Evolutionary conservation across 2,888 invertebrate species (phyloP).

Genomic region (Acrobasis consociella): DNA sequence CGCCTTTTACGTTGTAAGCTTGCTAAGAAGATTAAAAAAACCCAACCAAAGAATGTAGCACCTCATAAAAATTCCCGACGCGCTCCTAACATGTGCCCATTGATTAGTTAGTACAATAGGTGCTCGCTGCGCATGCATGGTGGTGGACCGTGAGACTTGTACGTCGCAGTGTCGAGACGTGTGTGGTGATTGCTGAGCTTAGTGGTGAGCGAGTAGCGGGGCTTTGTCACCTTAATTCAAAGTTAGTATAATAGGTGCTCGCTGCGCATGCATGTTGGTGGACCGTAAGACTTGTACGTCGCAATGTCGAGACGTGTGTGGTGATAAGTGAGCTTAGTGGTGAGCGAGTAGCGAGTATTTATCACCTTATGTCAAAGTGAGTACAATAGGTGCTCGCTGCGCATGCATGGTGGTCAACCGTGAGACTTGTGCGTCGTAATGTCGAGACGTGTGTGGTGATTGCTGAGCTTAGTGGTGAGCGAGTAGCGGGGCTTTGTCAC

Average conservation of each 20-base stretch:
- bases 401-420: neutral
- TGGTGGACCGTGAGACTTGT: constrained; percentile 6
- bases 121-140: neutral
- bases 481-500: no score
- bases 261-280: neutral
- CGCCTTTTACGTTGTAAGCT: no score
- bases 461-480: neutral
- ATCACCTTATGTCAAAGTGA: neutral
- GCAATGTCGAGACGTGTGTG: neutral
- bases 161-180: neutral
- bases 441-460: neutral
- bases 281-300: constrained; percentile 2
- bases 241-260: constrained; percentile 3
- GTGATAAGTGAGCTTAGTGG: neutral
- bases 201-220: neutral
- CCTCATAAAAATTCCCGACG: constrained; percentile 20
- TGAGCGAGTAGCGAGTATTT: neutral
- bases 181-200: no score
- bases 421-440: neutral
- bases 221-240: no score
- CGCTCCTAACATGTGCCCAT: constrained; percentile 15
- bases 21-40: neutral
- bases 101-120: constrained; percentile 13
- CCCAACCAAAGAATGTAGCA: neutral
- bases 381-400: neutral